Base-by-base conservation (phyloP, 1,140 invertebrate genomes). In the Nasonia longicornis region DNA sequence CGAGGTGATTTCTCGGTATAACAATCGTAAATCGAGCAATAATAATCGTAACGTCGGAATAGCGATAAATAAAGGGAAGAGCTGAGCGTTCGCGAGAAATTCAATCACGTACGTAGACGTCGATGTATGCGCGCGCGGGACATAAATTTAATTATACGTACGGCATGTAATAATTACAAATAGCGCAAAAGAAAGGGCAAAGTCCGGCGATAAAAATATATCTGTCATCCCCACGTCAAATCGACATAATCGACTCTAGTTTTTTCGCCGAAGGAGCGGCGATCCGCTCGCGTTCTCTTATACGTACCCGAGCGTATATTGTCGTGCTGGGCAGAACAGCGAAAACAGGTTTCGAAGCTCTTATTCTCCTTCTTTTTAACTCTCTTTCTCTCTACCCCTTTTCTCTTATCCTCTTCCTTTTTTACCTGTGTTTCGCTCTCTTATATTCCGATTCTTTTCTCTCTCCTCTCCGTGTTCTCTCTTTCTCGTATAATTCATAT, bases 331-430 rank as follows among this genome's bases (percentile, higher is more conserved):
- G 73, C 45, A 69, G 58, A 42, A 58, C 73, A 22, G 20, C 66
- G 70, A 81, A 81, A 81, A 81, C 79, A 74, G 79, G 79, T 81
- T 81, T 81, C 63, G 26, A 58, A 58, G 16, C 72, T 52, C 45
- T 45, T 52, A 12, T 58, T 52, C 22, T 74, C 45, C 72, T 74
- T 22, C 42, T 29, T 74, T 58, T 74, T 45, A 14, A 7, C 66
- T 81, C 66, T 69, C 35, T 70, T 52, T 64, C 8, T 70, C 35
- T 80, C 63, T 77, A 7, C 35, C 69, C 35, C 35, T 70, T n/a
- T 35, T 52, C 45, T 38, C 67, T 38, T 35, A 0, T 66, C 63
- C 35, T 16, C 20, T 35, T 58, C n/a, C 6, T 82, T 48, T 78
- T 58, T 69, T 70, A 42, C 58, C 58, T 58, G 12, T 45, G n/a